Evolutionary conservation across 2,888 invertebrate species (phyloP), one percentile per base, ranked within the genome.

Genomic region (Boloria euphrosyne): DNA sequence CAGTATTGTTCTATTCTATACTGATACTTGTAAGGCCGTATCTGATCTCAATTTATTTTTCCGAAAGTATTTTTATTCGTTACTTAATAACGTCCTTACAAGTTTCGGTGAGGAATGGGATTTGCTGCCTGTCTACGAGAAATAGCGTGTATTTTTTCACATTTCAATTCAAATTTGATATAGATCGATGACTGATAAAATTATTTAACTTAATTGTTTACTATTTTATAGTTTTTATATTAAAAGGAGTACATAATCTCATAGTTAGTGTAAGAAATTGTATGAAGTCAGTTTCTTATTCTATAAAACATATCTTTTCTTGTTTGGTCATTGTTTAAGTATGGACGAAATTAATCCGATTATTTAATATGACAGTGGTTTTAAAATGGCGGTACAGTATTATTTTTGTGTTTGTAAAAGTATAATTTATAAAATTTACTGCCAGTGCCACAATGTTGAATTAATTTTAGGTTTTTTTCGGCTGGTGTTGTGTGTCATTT

Each of bases 121-220:
- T 46, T 60, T 60, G 53, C 49, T 70, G 7, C 49, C 14, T 44
- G 14, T 55, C 22, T 46, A 22, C 22, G 46, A 46, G 10, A 71
- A 82, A 86, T 84, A 86, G 82, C 77, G 83, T 84, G 88, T 89
- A 88, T 89, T 87, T 89, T 89, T 88, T 83, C 86, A 87, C 80
- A 76, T 78, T 79, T 62, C 54, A 65, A 59, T 62, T 66, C 5
- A 13, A 27, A 81, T 78, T 84, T 82, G 77, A 77, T 71, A 69
- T 68, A 65, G 66, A 68, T 55, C 66, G 69, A 51, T 58, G 71
- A 58, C 71, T 61, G 73, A 71, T 74, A 65, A 65, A 69, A 72
- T 73, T 72, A 62, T 65, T 69, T 52, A 44, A 52, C 43, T 7
- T 31, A 31, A 31, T 31, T 31, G 31, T 31, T 31, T 31, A 31